Base-by-base conservation (phyloP, 1,140 invertebrate species). In the Tenebrio molitor region DNA sequence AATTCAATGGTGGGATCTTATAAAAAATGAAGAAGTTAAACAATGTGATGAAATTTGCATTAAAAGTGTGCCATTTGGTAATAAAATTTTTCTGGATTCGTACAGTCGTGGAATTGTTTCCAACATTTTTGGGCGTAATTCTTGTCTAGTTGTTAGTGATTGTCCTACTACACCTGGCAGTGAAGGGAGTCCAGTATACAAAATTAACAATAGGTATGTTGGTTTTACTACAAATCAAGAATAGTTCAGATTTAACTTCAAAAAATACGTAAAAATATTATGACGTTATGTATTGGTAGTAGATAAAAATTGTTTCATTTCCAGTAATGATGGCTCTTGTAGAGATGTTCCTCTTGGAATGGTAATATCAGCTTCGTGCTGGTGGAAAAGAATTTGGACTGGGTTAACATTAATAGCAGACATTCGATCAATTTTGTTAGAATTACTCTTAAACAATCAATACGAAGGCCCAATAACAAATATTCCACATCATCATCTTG, bases 381-480 rank as follows among this genome's bases (percentile, higher is more conserved):
- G 88, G 87, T 89, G 87, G 83, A 84, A 85, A 10, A 86, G 86
- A 6, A 89, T 89, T 81, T 87, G 87, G 86, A 85, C 89, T 73
- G 87, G 88, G 73, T 86, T 89, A 73, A 88, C 88, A 8, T 83
- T 90, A 69, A 66, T 75, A 15, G 71, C 53, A 8, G 71, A 75
- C 46, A 44, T 75, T 1, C 46, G 71, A 8, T 19, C 71, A 42
- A 63, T 75, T 67, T 19, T 74, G 2, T 50, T 10, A 17, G 21
- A 71, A 53, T 5, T 74, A 12, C 4, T 74, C 6, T 29, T 33
- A 62, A 29, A 21, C 25, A n/a, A n/a, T n/a, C 23, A 33, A 29
- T 23, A 19, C 14, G 16, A 41, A 25, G 44, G 17, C n/a, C 19
- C 8, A 0, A 10, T 33, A 14, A 64, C 19, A 64, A 12, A 3